Percentiles rank a stretch among this genome's conserved stretches.
Conservation (phyloP, 1,140 invertebrate species). For the Stenopsyche tienmushanensis region DNA sequence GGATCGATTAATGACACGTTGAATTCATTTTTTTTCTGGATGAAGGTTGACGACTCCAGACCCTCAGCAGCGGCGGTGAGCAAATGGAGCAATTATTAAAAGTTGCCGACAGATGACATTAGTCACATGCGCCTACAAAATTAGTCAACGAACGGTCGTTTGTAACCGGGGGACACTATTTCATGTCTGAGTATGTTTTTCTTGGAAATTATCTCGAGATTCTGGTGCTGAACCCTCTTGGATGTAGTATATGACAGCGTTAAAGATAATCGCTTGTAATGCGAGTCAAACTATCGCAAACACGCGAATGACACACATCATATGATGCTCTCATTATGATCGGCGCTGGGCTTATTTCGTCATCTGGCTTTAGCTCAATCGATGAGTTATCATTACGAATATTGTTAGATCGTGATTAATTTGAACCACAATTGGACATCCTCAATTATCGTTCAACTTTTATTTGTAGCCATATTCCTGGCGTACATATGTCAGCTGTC, state of each 20-base stretch:
- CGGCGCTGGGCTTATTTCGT: too few species aligned
- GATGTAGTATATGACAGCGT: background rate
- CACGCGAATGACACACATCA: too few species aligned
- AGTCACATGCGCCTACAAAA: conserved; percentile 37
- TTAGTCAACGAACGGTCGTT: conserved; percentile 27
- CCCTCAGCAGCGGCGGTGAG: conserved; percentile 11
- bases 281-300: background rate
- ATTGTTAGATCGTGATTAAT: background rate
- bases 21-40: too few species aligned
- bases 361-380: background rate
- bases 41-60: conserved; percentile 14
- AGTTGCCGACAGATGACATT: conserved; percentile 40
- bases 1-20: too few species aligned
- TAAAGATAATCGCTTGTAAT: background rate
- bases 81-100: conserved; percentile 40
- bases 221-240: conserved; percentile 14
- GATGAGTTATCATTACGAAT: background rate
- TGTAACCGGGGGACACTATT: conserved; percentile 22
- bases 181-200: conserved; percentile 23
- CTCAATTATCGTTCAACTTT: too few species aligned
- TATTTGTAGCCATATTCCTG: too few species aligned
- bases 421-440: too few species aligned
- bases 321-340: too few species aligned
- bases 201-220: conserved; percentile 25
- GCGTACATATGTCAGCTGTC: too few species aligned